Conservation (phyloP, 2,797 vertebrate species). For the Rhabdophis nuchalis region DNA sequence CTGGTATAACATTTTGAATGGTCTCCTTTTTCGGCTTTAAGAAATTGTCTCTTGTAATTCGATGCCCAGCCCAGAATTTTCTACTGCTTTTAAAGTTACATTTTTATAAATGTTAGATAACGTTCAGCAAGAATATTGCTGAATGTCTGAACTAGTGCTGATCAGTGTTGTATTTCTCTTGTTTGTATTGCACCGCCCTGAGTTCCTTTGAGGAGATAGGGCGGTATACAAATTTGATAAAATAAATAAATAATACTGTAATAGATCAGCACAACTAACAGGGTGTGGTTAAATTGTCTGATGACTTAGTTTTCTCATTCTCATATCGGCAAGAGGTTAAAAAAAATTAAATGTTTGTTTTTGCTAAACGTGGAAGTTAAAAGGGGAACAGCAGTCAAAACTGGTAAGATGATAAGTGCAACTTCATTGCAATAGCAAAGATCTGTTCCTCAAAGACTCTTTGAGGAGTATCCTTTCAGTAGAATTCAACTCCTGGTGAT, state of each 20-base stretch:
- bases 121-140: not conserved
- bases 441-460: not conserved
- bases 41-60: not conserved
- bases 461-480: not conserved
- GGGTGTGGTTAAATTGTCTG: not conserved
- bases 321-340: not conserved
- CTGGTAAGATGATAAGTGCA: slow-evolving; percentile 30
- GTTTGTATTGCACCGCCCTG: no score
- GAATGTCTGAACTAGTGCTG: not conserved
- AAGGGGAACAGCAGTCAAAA: not conserved
- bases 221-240: no score
- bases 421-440: not conserved
- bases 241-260: no score
- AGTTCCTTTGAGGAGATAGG: no score
- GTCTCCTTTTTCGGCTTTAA: not conserved
- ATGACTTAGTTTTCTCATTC: not conserved
- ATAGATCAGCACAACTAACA: not conserved
- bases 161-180: not conserved
- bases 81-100: not conserved
- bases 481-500: not conserved
- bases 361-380: not conserved
- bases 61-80: not conserved
- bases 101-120: not conserved
- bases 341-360: not conserved
- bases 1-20: not conserved